These are phyloP conservation scores for Philereme vetulata DNA, from an alignment of 2,888 invertebrate species.

Conservation along the genomic window DNA sequence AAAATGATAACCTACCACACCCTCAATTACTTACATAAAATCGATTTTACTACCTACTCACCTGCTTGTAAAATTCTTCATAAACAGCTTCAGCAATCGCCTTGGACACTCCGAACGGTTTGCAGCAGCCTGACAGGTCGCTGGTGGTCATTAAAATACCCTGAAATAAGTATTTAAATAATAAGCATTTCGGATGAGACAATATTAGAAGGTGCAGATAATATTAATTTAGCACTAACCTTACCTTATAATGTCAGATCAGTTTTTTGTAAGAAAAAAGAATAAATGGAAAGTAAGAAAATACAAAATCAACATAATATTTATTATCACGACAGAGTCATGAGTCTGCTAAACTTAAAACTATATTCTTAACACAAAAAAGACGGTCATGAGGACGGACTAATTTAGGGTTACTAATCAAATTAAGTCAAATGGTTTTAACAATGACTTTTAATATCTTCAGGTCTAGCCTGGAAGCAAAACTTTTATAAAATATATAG, in stretches of 20 bases:
- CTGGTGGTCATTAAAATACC: conserved; percentile 84
- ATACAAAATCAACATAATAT: conserved; percentile 1
- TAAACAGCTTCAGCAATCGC: conserved; percentile 80
- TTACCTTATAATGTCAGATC: background rate
- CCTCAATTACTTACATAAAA: too few species aligned
- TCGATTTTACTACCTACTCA: background rate
- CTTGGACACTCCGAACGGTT: conserved; percentile 83
- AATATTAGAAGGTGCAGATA: too few species aligned
- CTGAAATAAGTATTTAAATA: conserved; percentile 42
- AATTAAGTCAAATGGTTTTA: too few species aligned
- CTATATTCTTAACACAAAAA: too few species aligned
- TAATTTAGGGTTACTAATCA: too few species aligned
- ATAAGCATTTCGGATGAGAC: too few species aligned
- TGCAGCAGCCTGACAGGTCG: conserved; percentile 85
- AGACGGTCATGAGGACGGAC: too few species aligned
- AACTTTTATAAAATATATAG: background rate
- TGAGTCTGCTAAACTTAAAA: background rate
- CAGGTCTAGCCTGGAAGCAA: background rate
- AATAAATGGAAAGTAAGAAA: background rate
- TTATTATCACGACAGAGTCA: background rate
- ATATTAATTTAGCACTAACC: background rate
- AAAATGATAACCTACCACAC: too few species aligned
- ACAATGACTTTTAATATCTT: too few species aligned
- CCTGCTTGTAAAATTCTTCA: conserved; percentile 66
- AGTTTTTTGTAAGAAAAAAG: background rate